These are phyloP conservation scores for Nomia melanderi DNA, from an alignment of 1,140 invertebrate species.

Conservation along the genomic window DNA sequence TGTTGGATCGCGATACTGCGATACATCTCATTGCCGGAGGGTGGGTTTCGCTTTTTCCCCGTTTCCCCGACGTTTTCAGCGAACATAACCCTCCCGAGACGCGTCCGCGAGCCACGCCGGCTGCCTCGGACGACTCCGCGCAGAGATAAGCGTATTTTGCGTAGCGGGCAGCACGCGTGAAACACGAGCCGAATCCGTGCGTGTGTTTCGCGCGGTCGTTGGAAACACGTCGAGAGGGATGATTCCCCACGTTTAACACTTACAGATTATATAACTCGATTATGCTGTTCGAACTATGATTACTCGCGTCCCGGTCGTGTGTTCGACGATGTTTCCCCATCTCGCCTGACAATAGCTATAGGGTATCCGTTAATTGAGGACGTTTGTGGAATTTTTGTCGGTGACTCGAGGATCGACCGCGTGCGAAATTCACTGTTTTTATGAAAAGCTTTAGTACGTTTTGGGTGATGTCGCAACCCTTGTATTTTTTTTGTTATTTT, in stretches of 20 bases:
- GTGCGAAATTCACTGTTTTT: too few species aligned
- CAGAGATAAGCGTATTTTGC: neutral
- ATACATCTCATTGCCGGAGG: conserved; percentile 94
- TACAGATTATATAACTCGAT: neutral
- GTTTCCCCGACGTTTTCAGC: neutral
- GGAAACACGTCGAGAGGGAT: neutral
- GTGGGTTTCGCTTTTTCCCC: conserved; percentile 82
- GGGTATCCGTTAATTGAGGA: too few species aligned
- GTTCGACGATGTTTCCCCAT: too few species aligned
- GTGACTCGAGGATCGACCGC: too few species aligned
- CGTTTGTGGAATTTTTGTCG: too few species aligned
- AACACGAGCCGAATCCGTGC: neutral
- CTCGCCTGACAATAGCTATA: too few species aligned
- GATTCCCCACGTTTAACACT: too few species aligned
- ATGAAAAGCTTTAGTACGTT: too few species aligned
- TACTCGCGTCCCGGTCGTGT: too few species aligned
- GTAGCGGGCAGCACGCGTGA: neutral
- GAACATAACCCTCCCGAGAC: neutral
- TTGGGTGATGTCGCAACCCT: too few species aligned
- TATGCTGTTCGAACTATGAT: neutral
- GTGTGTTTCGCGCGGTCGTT: too few species aligned
- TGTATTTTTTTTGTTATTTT: too few species aligned
- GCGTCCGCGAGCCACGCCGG: neutral
- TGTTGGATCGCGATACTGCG: conserved; percentile 89
- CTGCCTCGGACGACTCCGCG: neutral